Evolutionary conservation across 1,140 invertebrate genomes (phyloP).

Genomic region (Reticulitermes speratus): DNA sequence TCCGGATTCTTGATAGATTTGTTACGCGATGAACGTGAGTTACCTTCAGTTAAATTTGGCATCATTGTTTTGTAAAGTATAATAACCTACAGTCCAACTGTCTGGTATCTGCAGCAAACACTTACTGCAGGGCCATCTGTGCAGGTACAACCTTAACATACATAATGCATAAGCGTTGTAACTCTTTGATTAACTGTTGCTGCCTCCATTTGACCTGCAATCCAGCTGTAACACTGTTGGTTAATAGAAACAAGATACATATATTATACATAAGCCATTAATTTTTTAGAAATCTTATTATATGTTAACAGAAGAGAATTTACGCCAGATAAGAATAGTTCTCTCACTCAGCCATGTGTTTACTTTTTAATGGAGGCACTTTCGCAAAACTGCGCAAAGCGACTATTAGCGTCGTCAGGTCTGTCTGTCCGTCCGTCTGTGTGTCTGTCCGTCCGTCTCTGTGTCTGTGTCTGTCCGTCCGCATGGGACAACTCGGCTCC

Average conservation of each 20-base stretch:
- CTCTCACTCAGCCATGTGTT: no score
- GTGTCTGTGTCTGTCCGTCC: no score
- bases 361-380: no score
- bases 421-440: no score
- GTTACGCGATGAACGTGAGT: not conserved
- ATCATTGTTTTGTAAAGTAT: not conserved
- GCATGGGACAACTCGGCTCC: no score
- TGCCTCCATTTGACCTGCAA: not conserved
- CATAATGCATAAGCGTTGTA: not conserved
- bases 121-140: not conserved
- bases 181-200: not conserved
- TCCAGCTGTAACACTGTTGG: not conserved
- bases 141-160: not conserved
- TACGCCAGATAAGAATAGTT: no score
- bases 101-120: not conserved
- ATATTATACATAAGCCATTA: not conserved
- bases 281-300: not conserved
- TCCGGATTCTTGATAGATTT: not conserved
- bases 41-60: not conserved
- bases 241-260: not conserved
- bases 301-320: no score
- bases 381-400: no score
- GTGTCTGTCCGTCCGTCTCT: no score
- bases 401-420: no score
- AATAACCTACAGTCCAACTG: not conserved